phyloP scores from a whole-genome alignment of 2,113 vertebrate species.

The Crotalus horridus region DNA sequence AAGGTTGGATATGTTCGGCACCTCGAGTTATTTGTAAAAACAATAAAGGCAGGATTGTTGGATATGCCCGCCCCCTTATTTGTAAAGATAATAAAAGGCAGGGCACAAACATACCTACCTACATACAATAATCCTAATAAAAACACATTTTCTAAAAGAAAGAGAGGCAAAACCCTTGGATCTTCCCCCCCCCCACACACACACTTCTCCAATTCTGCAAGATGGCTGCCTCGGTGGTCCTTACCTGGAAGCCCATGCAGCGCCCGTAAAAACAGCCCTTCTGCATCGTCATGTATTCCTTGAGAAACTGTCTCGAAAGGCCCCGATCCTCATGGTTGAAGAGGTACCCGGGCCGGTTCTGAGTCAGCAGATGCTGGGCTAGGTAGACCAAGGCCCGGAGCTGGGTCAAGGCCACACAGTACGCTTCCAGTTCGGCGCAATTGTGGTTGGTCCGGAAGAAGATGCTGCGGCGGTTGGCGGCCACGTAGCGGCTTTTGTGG shows the following conservation, averaged over 20 bases:
- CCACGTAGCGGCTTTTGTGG: constrained; percentile 86
- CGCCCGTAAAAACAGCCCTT: constrained; percentile 93
- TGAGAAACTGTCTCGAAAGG: constrained; percentile 79
- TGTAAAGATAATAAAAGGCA: too few relatives aligned
- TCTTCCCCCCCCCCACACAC: not conserved
- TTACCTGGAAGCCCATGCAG: constrained; percentile 90
- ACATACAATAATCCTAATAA: too few relatives aligned
- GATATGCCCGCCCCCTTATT: too few relatives aligned
- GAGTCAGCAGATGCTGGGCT: constrained; percentile 81
- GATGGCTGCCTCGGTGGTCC: accelerated
- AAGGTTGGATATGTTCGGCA: too few relatives aligned
- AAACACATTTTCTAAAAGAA: too few relatives aligned
- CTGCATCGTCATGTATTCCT: constrained; percentile 84
- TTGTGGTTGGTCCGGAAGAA: constrained; percentile 87
- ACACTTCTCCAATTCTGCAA: not conserved
- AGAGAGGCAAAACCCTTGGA: too few relatives aligned
- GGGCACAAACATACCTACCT: too few relatives aligned
- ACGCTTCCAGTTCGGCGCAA: constrained; percentile 84
- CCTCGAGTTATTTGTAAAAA: too few relatives aligned
- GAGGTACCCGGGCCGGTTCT: constrained; percentile 78
- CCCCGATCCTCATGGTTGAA: constrained; percentile 78
- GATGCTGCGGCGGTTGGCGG: constrained; percentile 83
- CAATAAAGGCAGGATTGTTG: too few relatives aligned
- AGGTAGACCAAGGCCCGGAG: constrained; percentile 84
- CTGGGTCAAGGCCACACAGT: constrained; percentile 84